Evolutionary conservation across 2,797 vertebrate species (phyloP), one percentile per base, ranked within the genome.

Genomic region (Cryptoblepharus egeriae): DNA sequence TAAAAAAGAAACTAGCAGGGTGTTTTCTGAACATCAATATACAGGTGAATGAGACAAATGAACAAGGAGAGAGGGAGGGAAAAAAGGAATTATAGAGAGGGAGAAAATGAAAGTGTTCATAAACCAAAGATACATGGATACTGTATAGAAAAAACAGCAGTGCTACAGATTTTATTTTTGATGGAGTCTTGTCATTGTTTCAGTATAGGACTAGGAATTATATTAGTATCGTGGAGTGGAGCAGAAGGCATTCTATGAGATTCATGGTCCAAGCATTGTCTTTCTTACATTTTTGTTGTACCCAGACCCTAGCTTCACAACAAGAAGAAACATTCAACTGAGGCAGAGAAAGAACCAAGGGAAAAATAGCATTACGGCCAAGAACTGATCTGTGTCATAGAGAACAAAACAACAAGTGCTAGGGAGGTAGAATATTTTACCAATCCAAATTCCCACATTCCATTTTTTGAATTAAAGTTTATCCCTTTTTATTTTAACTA

Each of bases 91-190:
- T 5, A 72, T 26, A 75, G 24, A 67, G 75, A 35, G 80, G 42
- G 70, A 78, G 58, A 88, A 60, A 88, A 79, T 72, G 32, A 4
- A 58, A 42, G 68, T 39, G 70, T 88, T 90, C 80, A 75, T 84
- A 89, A 88, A 79, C 63, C 70, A 81, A 79, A 70, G 15, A 0
- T 0, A 15, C 0, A 60, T 74, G 24, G n/a, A n/a, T 73, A 49
- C 11, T 18, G 20, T 22, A 24, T 22, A 18, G 35, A 52, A 30
- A 10, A 65, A 86, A 64, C n/a, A 72, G 76, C 20, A 68, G 35
- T 22, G 42, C 10, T 9, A 68, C 18, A 67, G 79, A 63, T 4
- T 4, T 10, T 0, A 42, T 6, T 61, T 61, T 58, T 22, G 35
- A 65, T 82, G 75, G 1, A 1, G 52, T 72, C 5, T 57, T 20